phyloP scores from a whole-genome alignment of 2,797 vertebrate species.

The Chlorospingus semifuscus region DNA sequence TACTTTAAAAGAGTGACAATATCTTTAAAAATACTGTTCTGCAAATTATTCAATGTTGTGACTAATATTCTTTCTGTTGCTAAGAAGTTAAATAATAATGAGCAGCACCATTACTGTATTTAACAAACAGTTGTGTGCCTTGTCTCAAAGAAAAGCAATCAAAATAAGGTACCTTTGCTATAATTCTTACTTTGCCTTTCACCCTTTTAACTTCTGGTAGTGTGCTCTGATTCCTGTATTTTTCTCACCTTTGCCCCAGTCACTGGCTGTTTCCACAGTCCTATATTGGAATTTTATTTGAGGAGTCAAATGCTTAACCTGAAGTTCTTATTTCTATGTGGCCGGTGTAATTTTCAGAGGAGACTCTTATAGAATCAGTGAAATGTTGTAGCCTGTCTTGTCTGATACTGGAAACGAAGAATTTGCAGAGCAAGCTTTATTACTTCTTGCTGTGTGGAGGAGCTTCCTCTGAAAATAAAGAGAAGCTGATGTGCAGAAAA shows the following conservation, averaged over 20 bases:
- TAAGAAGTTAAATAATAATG: conserved; percentile 5
- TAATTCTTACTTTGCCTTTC: not conserved
- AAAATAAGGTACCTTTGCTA: not conserved
- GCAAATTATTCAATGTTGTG: not conserved
- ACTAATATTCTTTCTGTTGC: not conserved
- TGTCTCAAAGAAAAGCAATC: not conserved
- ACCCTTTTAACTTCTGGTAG: not conserved
- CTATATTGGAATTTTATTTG: not conserved
- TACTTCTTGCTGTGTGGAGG: not conserved
- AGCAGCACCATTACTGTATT: not conserved
- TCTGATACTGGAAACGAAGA: not conserved
- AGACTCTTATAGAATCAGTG: not conserved
- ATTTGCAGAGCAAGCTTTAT: not conserved
- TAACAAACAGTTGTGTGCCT: not conserved
- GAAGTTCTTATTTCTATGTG: not conserved
- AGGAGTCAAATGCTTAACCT: not conserved
- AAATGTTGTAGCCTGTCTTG: not conserved
- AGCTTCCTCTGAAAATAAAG: not conserved
- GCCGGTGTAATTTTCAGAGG: not conserved
- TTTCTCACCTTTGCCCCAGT: not conserved
- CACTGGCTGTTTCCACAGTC: not conserved
- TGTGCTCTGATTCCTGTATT: not conserved
- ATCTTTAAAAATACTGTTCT: not conserved
- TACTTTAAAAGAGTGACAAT: not conserved
- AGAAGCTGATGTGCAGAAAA: not conserved